Evolutionary conservation across 2,888 invertebrate genomes (phyloP), one percentile per base, ranked within the genome.

Genomic region (Abrostola triplasia): DNA sequence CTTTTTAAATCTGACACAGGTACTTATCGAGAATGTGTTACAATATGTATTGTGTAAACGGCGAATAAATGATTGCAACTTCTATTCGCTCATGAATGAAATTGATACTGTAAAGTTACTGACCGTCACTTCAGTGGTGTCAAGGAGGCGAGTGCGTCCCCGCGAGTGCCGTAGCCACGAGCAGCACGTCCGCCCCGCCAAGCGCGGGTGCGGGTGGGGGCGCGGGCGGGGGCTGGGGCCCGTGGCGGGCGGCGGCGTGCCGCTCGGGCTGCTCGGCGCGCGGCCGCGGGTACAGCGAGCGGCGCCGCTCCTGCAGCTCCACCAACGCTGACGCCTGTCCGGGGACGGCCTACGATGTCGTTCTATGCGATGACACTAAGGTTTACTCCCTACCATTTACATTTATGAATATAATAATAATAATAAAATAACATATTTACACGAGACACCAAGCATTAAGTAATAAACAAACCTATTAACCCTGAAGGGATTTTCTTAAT

Each of bases 201-300:
- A 88, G 59, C 73, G 82, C 35, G 24, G 48, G 42, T 5, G 55
- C 24, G 9, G 72, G 47, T 5, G 49, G 12, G 5, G 10, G 50
- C 10, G 49, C 47, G 11, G 95, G 13, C 95, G 66, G 95, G 4
- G 96, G 95, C 5, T 97, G 97, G 97, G 90, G 96, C 61, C 87
- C 93, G 10, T 97, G 97, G 97, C 91, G 89, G 47, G 90, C 92
- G 50, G 95, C 95, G 6, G 82, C 84, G 35, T 97, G 97, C 81
- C 94, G 88, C 36, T 97, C 97, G 0, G 97, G 96, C 11, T 97
- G 97, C 84, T 94, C 97, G 9, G 81, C 90, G 64, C 95, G 95
- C 62, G 95, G 96, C 0, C 95, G 93, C 76, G 97, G 97, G 6
- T 95, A 93, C 66, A 93, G 95, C 59, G 92, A 93, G 67, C 95